Evolutionary conservation across 2,888 invertebrate species (phyloP).

Genomic region (Conomelus anceps): DNA sequence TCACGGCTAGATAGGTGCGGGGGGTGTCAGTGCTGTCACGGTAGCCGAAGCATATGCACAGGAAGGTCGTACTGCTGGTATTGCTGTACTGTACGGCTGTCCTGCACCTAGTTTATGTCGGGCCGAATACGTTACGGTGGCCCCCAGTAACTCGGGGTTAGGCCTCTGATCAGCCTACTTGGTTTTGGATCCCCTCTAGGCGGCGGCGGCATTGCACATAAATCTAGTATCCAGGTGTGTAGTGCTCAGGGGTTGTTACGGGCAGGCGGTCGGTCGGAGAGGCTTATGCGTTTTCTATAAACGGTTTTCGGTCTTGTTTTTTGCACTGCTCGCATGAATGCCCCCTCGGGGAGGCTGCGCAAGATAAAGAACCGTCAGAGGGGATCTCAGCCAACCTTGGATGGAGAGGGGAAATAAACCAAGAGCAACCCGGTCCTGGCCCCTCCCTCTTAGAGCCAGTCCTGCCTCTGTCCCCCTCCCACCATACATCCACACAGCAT

Average conservation of each 20-base stretch:
- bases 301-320: slow-evolving; percentile 28
- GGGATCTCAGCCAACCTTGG: neutral
- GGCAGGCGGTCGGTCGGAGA: neutral
- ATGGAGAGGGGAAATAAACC: neutral
- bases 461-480: neutral
- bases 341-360: neutral
- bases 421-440: neutral
- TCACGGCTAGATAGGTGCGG: neutral
- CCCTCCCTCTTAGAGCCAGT: neutral
- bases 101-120: neutral
- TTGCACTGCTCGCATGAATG: slow-evolving; percentile 21
- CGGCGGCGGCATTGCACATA: slow-evolving; percentile 11
- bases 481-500: neutral
- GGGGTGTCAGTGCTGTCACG: no score
- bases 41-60: neutral
- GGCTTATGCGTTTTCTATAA: slow-evolving; percentile 24
- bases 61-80: neutral
- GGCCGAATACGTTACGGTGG: slow-evolving; percentile 11
- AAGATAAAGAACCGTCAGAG: neutral
- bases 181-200: neutral
- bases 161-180: neutral
- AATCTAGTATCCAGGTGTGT: slow-evolving; percentile 24
- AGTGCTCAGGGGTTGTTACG: neutral
- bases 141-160: no score
- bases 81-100: neutral